Evolutionary conservation across 2,888 invertebrate genomes (phyloP).

Genomic region (Anodontia alba): DNA sequence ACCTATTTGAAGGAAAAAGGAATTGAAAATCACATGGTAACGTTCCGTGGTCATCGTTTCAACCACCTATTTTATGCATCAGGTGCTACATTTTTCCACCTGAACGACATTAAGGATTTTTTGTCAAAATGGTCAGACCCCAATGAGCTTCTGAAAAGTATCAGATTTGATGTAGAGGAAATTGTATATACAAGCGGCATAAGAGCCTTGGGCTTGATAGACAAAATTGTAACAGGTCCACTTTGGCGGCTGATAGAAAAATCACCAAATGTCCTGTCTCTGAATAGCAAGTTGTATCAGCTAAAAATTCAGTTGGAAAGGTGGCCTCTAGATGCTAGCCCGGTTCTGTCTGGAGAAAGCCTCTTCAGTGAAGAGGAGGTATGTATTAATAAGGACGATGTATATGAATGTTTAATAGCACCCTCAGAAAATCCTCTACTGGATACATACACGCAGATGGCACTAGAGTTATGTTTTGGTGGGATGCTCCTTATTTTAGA

Average conservation of each 20-base stretch:
- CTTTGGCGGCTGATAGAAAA: slow-evolving; percentile 35
- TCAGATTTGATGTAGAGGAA: slow-evolving; percentile 24
- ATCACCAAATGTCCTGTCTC: slow-evolving; percentile 5
- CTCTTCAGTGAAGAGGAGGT: slow-evolving; percentile 29
- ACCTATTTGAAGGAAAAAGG: slow-evolving; percentile 13
- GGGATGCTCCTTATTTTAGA: slow-evolving; percentile 41
- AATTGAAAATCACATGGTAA: slow-evolving; percentile 9
- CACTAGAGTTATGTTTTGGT: slow-evolving; percentile 25
- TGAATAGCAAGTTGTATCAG: slow-evolving; percentile 29
- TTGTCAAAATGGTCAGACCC: slow-evolving; percentile 27
- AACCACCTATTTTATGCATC: slow-evolving; percentile 27
- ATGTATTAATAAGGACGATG: slow-evolving; percentile 12
- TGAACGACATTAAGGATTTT: slow-evolving; percentile 33
- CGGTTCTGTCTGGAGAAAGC: slow-evolving; percentile 24
- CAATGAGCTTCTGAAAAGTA: slow-evolving; percentile 40
- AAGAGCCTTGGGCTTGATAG: slow-evolving; percentile 36
- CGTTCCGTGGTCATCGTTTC: slow-evolving; percentile 26
- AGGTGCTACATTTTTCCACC: slow-evolving; percentile 26
- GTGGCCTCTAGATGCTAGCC: slow-evolving; percentile 30
- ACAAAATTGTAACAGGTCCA: slow-evolving; percentile 37
- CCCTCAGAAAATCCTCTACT: slow-evolving; percentile 20
- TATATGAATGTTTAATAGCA: slow-evolving; percentile 19
- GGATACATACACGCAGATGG: slow-evolving; percentile 40
- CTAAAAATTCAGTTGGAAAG: slow-evolving; percentile 16
- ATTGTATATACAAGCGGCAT: slow-evolving; percentile 25